A percentile compares a stretch with the other conserved stretches of the same genome.
These are phyloP conservation scores for Lethenteron reissneri DNA, from an alignment of 2,113 vertebrate species.

Conservation along the genomic window DNA sequence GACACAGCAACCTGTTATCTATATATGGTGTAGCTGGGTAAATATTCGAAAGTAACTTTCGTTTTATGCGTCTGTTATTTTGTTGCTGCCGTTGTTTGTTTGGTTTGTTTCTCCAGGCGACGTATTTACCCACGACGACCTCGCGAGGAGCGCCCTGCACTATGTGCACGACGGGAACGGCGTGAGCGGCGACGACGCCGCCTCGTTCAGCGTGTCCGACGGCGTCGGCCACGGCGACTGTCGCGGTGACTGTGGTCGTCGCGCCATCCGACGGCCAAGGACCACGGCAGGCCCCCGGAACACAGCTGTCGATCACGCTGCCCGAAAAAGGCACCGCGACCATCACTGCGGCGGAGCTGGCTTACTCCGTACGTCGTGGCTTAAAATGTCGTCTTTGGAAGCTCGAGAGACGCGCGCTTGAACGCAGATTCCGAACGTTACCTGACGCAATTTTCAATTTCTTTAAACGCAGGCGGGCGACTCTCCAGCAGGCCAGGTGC, in stretches of 20 bases:
- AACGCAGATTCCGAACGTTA: constrained; percentile 8
- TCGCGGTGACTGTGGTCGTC: constrained; percentile 40
- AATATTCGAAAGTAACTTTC: neutral
- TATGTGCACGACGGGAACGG: constrained; percentile 45
- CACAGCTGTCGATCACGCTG: constrained; percentile 37
- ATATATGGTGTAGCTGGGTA: too few relatives aligned
- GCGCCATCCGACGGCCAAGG: constrained; percentile 20
- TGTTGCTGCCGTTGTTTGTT: neutral
- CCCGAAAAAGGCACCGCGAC: constrained; percentile 38
- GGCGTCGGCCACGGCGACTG: constrained; percentile 32
- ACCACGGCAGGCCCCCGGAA: constrained; percentile 28
- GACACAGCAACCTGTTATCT: too few relatives aligned
- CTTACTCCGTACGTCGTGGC: constrained; percentile 37
- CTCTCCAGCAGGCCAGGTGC: constrained; percentile 47
- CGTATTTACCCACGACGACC: constrained; percentile 51
- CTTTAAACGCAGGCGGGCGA: constrained; percentile 33
- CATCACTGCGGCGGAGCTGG: constrained; percentile 44
- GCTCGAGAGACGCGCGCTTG: constrained; percentile 11
- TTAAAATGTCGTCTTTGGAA: neutral
- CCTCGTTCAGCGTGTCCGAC: constrained; percentile 61
- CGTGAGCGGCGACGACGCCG: constrained; percentile 33
- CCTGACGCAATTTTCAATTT: too few relatives aligned
- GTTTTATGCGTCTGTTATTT: neutral
- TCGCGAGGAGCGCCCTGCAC: constrained; percentile 37
- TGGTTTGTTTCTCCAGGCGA: constrained; percentile 32